Percentiles rank a stretch among this genome's conserved stretches.
Evolutionary conservation across 2,888 invertebrate genomes (phyloP).

Genomic region (Nipponacmea schrenckii): DNA sequence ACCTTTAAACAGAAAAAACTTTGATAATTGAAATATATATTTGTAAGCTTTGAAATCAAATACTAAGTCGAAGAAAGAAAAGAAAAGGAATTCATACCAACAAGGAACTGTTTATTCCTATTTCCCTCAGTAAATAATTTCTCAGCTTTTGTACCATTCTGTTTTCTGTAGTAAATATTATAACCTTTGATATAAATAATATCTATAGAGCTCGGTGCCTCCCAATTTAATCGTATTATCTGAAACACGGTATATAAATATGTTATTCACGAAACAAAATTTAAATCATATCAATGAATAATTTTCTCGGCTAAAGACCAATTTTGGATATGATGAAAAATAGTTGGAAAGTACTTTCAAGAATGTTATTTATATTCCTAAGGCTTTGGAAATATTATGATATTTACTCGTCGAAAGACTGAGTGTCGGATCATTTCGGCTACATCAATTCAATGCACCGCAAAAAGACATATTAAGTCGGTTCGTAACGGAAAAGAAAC

Average conservation of each 20-base stretch:
- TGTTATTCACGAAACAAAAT: background rate
- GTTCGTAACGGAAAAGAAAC: too few species aligned
- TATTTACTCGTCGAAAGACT: too few species aligned
- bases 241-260: slow-evolving; percentile 12
- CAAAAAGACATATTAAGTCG: too few species aligned
- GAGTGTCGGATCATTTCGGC: too few species aligned
- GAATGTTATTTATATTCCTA: too few species aligned
- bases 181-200: slow-evolving; percentile 32
- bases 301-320: too few species aligned
- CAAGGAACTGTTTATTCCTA: slow-evolving; percentile 30
- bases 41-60: background rate
- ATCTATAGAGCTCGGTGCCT: slow-evolving; percentile 21
- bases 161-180: slow-evolving; percentile 29
- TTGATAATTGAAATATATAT: background rate
- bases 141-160: slow-evolving; percentile 18
- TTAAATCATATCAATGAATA: too few species aligned
- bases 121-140: slow-evolving; percentile 32
- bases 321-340: too few species aligned
- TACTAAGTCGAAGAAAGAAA: background rate
- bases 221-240: slow-evolving; percentile 35
- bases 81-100: slow-evolving; percentile 17
- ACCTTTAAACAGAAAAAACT: too few species aligned
- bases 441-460: too few species aligned
- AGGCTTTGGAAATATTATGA: too few species aligned
- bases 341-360: too few species aligned